These are phyloP conservation scores for Gymnothorax javanicus DNA, from an alignment of 2,797 vertebrate genomes.

Conservation along the genomic window DNA sequence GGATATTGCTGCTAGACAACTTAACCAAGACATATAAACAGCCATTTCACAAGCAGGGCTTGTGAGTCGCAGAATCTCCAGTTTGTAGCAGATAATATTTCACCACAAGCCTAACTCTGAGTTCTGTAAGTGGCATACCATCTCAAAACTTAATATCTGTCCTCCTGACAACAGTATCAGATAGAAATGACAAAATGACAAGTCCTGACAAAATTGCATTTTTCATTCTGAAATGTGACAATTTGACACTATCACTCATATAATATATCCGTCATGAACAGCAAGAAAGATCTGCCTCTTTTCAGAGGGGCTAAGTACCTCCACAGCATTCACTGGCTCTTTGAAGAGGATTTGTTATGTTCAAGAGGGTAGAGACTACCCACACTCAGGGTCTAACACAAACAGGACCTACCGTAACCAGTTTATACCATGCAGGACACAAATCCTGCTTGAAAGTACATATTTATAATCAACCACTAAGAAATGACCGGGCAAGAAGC, in stretches of 20 bases:
- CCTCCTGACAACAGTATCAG: neutral
- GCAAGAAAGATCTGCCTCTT: neutral
- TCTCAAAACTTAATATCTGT: neutral
- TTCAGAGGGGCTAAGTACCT: neutral
- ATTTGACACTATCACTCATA: neutral
- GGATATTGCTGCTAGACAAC: neutral
- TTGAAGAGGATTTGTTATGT: neutral
- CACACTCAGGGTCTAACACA: neutral
- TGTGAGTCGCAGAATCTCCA: neutral
- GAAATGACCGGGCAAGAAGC: conserved; percentile 60
- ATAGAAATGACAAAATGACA: neutral
- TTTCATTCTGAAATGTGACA: neutral
- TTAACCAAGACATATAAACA: neutral
- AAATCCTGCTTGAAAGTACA: neutral
- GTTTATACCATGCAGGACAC: neutral
- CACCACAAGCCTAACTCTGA: neutral
- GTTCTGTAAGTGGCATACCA: neutral
- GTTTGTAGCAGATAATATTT: neutral
- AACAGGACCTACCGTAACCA: neutral
- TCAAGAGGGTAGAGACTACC: neutral
- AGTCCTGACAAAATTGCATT: neutral
- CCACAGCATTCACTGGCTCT: neutral
- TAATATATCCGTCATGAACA: neutral
- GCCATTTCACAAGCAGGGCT: neutral
- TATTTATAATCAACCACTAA: conserved; percentile 63